Conservation (phyloP, 92 coral and sea anemone species). For the Phymanthus crucifer region DNA sequence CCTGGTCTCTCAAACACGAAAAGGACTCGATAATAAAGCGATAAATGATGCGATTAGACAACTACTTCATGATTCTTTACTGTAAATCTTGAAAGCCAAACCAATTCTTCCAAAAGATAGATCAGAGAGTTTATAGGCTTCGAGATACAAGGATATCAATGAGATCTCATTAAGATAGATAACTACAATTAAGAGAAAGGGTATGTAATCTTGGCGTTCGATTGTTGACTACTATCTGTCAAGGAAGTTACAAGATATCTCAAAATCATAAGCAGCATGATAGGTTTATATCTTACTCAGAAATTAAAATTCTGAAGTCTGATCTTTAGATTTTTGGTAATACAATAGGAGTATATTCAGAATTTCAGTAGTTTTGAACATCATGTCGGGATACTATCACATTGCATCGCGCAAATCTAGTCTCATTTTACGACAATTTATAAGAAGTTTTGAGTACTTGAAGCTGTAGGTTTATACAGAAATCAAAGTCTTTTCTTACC, state of each 20-base stretch:
- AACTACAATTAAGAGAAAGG: neutral
- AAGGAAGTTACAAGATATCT: neutral
- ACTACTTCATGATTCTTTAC: neutral
- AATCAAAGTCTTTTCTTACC: slow-evolving; percentile 8
- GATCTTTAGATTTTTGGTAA: neutral
- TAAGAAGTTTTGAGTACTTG: neutral
- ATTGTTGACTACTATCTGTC: neutral
- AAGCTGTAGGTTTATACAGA: neutral
- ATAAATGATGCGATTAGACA: neutral
- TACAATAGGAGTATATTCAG: neutral
- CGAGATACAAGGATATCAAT: neutral
- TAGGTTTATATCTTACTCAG: neutral
- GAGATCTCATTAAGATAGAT: neutral
- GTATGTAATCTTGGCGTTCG: neutral
- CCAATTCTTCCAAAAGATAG: neutral
- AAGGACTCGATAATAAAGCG: slow-evolving; percentile 2
- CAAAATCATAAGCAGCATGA: neutral
- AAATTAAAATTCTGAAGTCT: neutral
- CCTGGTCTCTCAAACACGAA: neutral
- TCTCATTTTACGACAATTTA: neutral
- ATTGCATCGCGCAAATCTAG: neutral
- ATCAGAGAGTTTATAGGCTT: neutral
- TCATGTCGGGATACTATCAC: neutral
- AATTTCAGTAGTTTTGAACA: neutral
- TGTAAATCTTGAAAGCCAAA: neutral